A percentile compares a stretch with the other conserved stretches of the same genome.
These are phyloP conservation scores for Melanerpes formicivorus DNA, from an alignment of 2,113 vertebrate genomes.

Conservation along the genomic window DNA sequence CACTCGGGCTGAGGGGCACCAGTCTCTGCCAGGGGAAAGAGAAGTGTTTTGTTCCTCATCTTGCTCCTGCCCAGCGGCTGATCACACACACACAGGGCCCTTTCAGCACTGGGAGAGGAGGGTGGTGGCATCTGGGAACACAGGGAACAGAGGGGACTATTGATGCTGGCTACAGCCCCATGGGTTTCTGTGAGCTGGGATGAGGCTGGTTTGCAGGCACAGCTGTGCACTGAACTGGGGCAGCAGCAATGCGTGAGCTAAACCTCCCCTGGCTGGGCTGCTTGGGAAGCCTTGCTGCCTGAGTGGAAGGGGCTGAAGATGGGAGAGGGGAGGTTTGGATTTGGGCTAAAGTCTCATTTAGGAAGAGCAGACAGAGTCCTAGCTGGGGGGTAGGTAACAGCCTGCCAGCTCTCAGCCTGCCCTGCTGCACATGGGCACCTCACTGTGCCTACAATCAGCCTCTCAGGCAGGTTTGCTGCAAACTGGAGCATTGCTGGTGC, in stretches of 20 bases:
- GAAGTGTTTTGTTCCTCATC: constrained; percentile 70
- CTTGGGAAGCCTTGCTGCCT: neutral
- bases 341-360: neutral
- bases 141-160: constrained; percentile 65
- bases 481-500: rapidly evolving
- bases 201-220: neutral
- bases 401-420: neutral
- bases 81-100: constrained; percentile 65
- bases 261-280: neutral
- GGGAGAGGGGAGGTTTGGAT: neutral
- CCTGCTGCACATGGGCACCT: rapidly evolving
- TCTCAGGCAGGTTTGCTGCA: neutral
- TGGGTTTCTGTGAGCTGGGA: constrained; percentile 32
- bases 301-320: rapidly evolving
- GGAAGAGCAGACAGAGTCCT: neutral
- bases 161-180: constrained; percentile 58
- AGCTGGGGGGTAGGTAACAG: neutral
- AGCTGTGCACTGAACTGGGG: neutral
- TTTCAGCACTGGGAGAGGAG: constrained; percentile 70
- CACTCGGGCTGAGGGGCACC: neutral
- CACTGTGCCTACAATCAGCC: neutral
- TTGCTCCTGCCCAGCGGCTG: constrained; percentile 31
- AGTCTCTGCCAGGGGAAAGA: constrained; percentile 52
- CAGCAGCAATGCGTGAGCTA: neutral
- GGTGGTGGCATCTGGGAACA: constrained; percentile 66